Conservation (phyloP, 1,140 invertebrate genomes). For the Polyergus mexicanus region DNA sequence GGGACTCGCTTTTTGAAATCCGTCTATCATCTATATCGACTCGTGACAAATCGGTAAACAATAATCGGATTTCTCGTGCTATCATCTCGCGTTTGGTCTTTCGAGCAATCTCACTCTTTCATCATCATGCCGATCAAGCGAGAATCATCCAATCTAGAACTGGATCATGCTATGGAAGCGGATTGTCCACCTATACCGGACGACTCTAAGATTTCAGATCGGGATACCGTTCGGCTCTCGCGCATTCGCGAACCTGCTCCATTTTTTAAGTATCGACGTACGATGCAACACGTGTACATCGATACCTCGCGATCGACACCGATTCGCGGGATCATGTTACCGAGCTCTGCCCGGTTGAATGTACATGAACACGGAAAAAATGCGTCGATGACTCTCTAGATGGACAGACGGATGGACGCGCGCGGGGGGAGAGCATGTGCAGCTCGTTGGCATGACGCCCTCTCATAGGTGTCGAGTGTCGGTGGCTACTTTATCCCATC, state of each 20-base stretch:
- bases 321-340: slow-evolving; percentile 67
- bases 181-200: slow-evolving; percentile 29
- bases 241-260: slow-evolving; percentile 73
- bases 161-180: neutral
- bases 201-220: slow-evolving; percentile 74
- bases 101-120: neutral
- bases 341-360: slow-evolving; percentile 50
- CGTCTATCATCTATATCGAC: neutral
- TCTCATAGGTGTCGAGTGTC: slow-evolving; percentile 81
- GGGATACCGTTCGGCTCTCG: slow-evolving; percentile 70
- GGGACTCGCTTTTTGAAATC: neutral
- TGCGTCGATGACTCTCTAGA: slow-evolving; percentile 63
- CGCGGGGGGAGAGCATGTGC: slow-evolving; percentile 51
- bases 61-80: slow-evolving; percentile 34
- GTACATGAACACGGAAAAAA: slow-evolving; percentile 79
- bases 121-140: neutral
- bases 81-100: slow-evolving; percentile 12
- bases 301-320: slow-evolving; percentile 74
- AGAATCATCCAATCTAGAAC: slow-evolving; percentile 3
- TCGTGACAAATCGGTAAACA: neutral
- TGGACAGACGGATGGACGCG: slow-evolving; percentile 43
- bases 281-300: slow-evolving; percentile 71
- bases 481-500: slow-evolving; percentile 82
- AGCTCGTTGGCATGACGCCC: slow-evolving; percentile 72
- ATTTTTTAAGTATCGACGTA: slow-evolving; percentile 72